Evolutionary conservation across 1,140 invertebrate genomes (phyloP).

Genomic region (Brachionus manjavacas): DNA sequence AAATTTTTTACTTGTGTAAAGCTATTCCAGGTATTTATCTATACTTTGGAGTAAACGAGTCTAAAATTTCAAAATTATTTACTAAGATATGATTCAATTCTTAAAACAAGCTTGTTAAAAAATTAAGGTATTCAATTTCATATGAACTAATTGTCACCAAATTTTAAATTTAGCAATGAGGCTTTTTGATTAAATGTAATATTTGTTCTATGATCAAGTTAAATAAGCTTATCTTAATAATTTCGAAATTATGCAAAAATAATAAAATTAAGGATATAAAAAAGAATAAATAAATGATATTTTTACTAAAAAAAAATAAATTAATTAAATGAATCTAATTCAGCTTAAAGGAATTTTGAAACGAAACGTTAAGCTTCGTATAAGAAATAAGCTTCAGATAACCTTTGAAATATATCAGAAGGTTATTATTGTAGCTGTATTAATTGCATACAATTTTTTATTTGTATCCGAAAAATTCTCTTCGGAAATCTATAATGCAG

Average conservation of each 20-base stretch:
- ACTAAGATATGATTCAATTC: too few species aligned
- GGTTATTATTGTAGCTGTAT: not conserved
- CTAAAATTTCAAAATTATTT: too few species aligned
- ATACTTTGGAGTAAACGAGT: not conserved
- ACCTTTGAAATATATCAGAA: slow-evolving; percentile 5
- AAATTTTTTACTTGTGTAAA: too few species aligned
- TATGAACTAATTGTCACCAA: not conserved
- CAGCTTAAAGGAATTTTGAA: slow-evolving; percentile 10
- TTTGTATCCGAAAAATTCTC: slow-evolving; percentile 8
- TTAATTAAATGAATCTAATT: not conserved
- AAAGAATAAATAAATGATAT: not conserved
- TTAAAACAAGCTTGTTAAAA: too few species aligned
- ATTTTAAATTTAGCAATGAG: not conserved
- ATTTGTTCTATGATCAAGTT: not conserved
- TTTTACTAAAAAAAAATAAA: not conserved
- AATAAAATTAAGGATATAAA: not conserved
- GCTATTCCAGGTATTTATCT: not conserved
- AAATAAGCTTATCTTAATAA: not conserved
- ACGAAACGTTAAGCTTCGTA: not conserved
- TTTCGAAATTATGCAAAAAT: not conserved
- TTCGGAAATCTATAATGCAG: not conserved
- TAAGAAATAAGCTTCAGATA: slow-evolving; percentile 8
- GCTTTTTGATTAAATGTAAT: not conserved
- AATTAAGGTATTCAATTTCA: too few species aligned
- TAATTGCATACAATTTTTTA: not conserved